Conservation (phyloP, 1,140 invertebrate species). For the Procambarus clarkii region DNA sequence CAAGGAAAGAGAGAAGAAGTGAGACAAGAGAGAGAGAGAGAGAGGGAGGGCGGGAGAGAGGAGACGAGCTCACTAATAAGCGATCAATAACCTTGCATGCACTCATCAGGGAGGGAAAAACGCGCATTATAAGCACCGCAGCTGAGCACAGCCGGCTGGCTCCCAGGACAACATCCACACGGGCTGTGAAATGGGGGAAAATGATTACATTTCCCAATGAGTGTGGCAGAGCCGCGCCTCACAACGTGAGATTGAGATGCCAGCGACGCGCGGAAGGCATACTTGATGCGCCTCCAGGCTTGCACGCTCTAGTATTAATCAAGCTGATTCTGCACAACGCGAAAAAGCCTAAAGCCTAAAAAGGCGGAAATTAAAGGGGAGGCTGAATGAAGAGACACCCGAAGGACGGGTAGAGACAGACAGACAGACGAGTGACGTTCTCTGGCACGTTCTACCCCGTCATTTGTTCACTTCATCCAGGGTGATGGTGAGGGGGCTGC, state of each 20-base stretch:
- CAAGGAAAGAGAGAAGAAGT: conserved; percentile 3
- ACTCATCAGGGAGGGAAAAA: neutral
- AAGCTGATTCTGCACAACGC: neutral
- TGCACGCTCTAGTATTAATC: neutral
- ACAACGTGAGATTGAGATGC: neutral
- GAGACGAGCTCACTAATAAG: neutral
- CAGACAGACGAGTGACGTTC: neutral
- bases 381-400: too few relatives aligned
- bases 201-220: neutral
- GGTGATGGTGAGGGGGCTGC: conserved; percentile 35
- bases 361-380: too few relatives aligned
- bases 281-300: neutral
- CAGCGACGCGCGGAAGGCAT: neutral
- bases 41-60: neutral
- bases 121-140: neutral
- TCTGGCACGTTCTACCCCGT: neutral
- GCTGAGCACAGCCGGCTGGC: neutral
- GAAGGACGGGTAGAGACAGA: neutral
- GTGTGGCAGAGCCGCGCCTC: neutral
- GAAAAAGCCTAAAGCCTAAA: neutral
- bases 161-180: too few relatives aligned
- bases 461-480: neutral
- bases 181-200: neutral
- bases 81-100: neutral
- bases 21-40: neutral